Evolutionary conservation across 1,140 invertebrate genomes (phyloP).

Genomic region (Drosophila santomea): DNA sequence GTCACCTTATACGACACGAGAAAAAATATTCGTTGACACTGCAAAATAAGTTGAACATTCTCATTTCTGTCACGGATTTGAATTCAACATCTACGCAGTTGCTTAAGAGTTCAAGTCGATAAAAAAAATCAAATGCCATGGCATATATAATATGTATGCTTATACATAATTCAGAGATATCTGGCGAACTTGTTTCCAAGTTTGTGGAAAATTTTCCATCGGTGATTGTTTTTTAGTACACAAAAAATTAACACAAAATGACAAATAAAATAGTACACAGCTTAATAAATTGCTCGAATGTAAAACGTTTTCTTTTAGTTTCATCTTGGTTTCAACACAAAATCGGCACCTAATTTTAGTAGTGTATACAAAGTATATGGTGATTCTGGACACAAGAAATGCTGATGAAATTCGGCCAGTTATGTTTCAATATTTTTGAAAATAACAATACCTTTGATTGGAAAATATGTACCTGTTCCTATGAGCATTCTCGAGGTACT

Average conservation of each 20-base stretch:
- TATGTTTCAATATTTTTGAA: too few species aligned
- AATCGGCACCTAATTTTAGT: too few species aligned
- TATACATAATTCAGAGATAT: constrained; percentile 32
- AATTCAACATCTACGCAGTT: constrained; percentile 34
- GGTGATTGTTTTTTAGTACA: constrained; percentile 1
- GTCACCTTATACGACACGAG: constrained; percentile 65
- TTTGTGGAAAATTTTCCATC: constrained; percentile 31
- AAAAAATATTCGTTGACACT: constrained; percentile 58
- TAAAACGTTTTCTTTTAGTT: neutral
- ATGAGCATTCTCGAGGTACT: neutral
- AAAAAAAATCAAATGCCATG: constrained; percentile 8
- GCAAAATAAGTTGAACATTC: constrained; percentile 38
- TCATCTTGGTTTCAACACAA: neutral
- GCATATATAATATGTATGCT: constrained; percentile 7
- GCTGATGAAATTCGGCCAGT: too few species aligned
- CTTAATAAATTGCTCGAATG: neutral
- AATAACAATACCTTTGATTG: too few species aligned
- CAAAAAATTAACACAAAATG: constrained; percentile 6
- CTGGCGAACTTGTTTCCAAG: constrained; percentile 37
- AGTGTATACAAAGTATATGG: too few species aligned
- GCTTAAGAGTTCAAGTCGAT: constrained; percentile 7
- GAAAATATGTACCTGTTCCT: neutral
- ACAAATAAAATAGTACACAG: neutral
- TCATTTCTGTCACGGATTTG: constrained; percentile 5
- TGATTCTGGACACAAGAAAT: too few species aligned